Evolutionary conservation across 2,888 invertebrate species (phyloP).

Genomic region (Campoplex nolae): DNA sequence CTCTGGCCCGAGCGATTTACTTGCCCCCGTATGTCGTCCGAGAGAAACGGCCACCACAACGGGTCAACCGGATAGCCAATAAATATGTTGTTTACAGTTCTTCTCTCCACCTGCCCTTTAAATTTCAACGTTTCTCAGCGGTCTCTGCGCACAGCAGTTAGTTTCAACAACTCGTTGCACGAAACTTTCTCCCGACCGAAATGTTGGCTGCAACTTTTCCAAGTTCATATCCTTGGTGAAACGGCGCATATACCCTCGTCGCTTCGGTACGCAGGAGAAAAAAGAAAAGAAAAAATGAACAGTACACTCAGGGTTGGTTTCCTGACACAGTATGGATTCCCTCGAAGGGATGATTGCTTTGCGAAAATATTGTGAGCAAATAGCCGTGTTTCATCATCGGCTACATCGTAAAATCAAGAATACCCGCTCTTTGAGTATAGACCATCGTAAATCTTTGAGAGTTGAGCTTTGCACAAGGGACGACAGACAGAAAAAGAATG

Average conservation of each 20-base stretch:
- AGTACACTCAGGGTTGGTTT: conserved; percentile 11
- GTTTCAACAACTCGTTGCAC: not conserved
- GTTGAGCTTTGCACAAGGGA: not conserved
- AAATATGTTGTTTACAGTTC: conserved; percentile 61
- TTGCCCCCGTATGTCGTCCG: conserved; percentile 7
- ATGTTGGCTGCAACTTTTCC: conserved; percentile 7
- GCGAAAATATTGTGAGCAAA: conserved; percentile 67
- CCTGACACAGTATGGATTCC: conserved; percentile 30
- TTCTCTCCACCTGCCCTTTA: conserved; percentile 62
- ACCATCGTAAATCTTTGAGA: conserved; percentile 61
- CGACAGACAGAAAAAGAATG: not conserved
- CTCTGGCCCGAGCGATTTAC: conserved; percentile 20
- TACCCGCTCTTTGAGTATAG: conserved; percentile 26
- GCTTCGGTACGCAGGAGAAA: not conserved
- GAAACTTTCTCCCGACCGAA: not conserved
- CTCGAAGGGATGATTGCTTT: conserved; percentile 56
- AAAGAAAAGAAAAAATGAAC: not conserved
- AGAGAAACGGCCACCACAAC: conserved; percentile 42
- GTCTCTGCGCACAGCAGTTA: conserved; percentile 3
- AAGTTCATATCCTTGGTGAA: conserved; percentile 12
- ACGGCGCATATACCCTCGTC: not conserved
- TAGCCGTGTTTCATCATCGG: conserved; percentile 62
- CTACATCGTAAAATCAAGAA: conserved; percentile 51
- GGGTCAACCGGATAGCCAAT: conserved; percentile 58
- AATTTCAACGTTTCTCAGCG: conserved; percentile 44